phyloP scores from a whole-genome alignment of 1,140 invertebrate species.

The Hirudo medicinalis region DNA sequence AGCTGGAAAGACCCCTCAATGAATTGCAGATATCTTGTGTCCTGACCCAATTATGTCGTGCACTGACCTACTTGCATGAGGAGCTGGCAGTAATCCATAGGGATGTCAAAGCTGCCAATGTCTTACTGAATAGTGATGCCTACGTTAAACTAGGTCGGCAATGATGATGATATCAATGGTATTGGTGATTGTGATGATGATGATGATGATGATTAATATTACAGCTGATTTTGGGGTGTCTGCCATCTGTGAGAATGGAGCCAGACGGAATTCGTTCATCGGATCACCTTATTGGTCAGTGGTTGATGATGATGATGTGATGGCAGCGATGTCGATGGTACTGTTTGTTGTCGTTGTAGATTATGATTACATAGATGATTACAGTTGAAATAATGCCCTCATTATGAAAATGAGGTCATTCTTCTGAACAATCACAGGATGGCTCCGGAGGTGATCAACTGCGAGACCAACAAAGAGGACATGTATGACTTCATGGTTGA shows the following conservation, averaged over 20 bases:
- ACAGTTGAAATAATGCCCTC: too few relatives aligned
- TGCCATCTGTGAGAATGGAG: conserved; percentile 85
- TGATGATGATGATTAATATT: conserved; percentile 26
- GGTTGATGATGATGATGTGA: too few relatives aligned
- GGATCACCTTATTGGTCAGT: conserved; percentile 63
- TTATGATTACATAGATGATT: too few relatives aligned
- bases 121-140: conserved; percentile 8
- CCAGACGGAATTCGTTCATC: conserved; percentile 96
- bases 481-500: conserved; percentile 96
- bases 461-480: conserved; percentile 94
- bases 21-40: conserved; percentile 23
- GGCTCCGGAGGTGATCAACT: conserved; percentile 95
- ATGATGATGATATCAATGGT: neutral
- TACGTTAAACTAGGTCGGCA: conserved; percentile 9
- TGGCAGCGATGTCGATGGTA: too few relatives aligned
- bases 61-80: conserved; percentile 22
- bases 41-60: conserved; percentile 16
- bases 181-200: neutral
- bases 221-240: conserved; percentile 98
- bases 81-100: conserved; percentile 14
- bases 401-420: too few relatives aligned
- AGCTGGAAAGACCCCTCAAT: conserved; percentile 19
- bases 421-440: conserved; percentile 48
- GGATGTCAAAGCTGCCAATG: conserved; percentile 16
- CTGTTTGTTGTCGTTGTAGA: too few relatives aligned